These are phyloP conservation scores for Seira sanloemensis DNA, from an alignment of 2,888 invertebrate genomes.

Conservation along the genomic window DNA sequence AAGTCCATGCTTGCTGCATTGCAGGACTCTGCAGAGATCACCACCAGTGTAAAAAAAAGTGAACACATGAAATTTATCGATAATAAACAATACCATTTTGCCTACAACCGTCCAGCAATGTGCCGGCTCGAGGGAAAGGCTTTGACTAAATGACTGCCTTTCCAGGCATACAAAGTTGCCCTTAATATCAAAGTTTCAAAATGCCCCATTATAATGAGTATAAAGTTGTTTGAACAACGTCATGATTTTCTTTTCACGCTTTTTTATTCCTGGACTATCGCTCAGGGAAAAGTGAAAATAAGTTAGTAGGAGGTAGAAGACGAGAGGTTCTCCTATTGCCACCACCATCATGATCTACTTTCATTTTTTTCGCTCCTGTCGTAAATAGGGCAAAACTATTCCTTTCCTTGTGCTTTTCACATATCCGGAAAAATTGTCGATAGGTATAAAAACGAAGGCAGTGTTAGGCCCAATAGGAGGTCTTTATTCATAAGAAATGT, in stretches of 20 bases:
- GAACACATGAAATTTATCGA: conserved; percentile 40
- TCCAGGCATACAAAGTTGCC: no score
- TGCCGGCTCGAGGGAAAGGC: no score
- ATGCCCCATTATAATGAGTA: no score
- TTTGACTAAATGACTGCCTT: no score
- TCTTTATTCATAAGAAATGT: background rate
- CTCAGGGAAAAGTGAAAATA: no score
- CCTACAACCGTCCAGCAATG: background rate
- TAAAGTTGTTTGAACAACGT: background rate
- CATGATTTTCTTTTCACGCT: background rate
- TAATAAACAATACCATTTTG: conserved; percentile 10
- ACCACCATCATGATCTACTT: background rate
- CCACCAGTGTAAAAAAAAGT: background rate
- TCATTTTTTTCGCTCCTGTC: background rate
- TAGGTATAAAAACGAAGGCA: background rate
- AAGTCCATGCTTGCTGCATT: conserved; percentile 37
- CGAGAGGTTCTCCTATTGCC: background rate
- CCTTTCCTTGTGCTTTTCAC: background rate
- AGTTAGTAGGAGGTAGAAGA: no score
- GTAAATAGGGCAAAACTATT: background rate
- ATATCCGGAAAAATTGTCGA: background rate
- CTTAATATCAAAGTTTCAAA: background rate
- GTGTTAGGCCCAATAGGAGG: background rate
- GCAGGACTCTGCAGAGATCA: conserved; percentile 47
- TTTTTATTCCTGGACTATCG: no score